Conservation (phyloP, 2,797 vertebrate genomes). For the Arrhamphus sclerolepis region DNA sequence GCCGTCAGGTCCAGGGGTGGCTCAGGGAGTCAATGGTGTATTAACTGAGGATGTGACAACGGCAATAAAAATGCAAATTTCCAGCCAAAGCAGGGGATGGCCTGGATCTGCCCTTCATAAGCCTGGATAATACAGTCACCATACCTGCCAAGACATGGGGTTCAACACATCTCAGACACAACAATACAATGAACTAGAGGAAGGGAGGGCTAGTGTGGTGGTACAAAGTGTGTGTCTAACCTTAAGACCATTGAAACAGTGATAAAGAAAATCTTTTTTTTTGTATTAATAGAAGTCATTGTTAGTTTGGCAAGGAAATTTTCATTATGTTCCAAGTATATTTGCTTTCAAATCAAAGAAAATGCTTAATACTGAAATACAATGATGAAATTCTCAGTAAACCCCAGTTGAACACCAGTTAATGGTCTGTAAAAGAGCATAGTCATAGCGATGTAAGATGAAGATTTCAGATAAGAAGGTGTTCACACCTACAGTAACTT, state of each 20-base stretch:
- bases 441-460: too few species aligned
- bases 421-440: too few species aligned
- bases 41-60: slow-evolving; percentile 79
- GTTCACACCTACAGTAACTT: too few species aligned
- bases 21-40: slow-evolving; percentile 76
- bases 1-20: slow-evolving; percentile 68
- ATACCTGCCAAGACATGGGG: slow-evolving; percentile 73
- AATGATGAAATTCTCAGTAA: too few species aligned
- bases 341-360: too few species aligned
- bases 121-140: slow-evolving; percentile 78
- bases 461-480: too few species aligned
- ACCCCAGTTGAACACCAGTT: too few species aligned
- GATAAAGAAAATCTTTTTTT: slow-evolving; percentile 20
- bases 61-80: slow-evolving; percentile 89
- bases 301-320: slow-evolving; percentile 20
- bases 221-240: slow-evolving; percentile 12
- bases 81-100: slow-evolving; percentile 72
- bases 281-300: slow-evolving; percentile 29
- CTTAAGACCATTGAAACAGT: slow-evolving; percentile 12
- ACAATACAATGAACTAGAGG: slow-evolving; percentile 51
- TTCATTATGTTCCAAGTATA: slow-evolving; percentile 33
- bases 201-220: slow-evolving; percentile 18
- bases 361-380: too few species aligned
- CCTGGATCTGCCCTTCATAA: slow-evolving; percentile 77
- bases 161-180: slow-evolving; percentile 68